A percentile compares a stretch with the other conserved stretches of the same genome.
Conservation (phyloP, 1,140 invertebrate species). For the Arion vulgaris region DNA sequence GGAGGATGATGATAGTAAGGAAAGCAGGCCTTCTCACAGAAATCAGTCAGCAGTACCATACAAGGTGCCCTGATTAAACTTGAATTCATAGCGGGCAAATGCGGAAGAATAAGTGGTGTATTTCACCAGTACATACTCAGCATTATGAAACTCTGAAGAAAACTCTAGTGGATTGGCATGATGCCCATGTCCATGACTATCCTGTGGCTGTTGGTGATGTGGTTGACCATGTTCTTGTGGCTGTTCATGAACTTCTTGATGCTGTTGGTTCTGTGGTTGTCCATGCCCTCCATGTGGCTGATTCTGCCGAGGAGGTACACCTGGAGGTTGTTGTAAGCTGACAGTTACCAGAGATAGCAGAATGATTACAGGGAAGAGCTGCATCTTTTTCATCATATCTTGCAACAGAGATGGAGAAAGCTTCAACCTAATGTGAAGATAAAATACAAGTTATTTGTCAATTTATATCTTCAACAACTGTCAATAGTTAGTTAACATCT, state of each 20-base stretch:
- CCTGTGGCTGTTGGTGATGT: background rate
- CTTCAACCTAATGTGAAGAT: no score
- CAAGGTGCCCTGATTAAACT: no score
- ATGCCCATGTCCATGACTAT: slow-evolving; percentile 4
- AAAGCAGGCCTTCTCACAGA: no score
- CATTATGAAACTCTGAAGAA: slow-evolving; percentile 52
- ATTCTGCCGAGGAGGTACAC: slow-evolving; percentile 41
- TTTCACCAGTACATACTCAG: slow-evolving; percentile 50
- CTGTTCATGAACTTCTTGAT: slow-evolving; percentile 5
- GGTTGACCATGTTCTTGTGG: slow-evolving; percentile 13
- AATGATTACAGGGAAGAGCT: background rate
- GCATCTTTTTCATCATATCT: background rate
- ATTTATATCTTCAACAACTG: no score
- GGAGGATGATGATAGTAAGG: no score
- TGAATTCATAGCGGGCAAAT: no score
- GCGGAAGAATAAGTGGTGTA: no score
- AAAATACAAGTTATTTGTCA: no score
- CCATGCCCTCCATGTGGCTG: slow-evolving; percentile 17
- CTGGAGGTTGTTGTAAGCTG: slow-evolving; percentile 26
- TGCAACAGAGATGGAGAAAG: no score
- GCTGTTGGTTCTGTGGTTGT: slow-evolving; percentile 31
- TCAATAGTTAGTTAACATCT: no score
- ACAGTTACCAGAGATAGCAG: background rate
- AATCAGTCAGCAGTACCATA: no score
- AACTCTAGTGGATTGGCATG: slow-evolving; percentile 38